Base-by-base conservation (phyloP, 2,888 invertebrate genomes). In the Apomyelois bistriatella region DNA sequence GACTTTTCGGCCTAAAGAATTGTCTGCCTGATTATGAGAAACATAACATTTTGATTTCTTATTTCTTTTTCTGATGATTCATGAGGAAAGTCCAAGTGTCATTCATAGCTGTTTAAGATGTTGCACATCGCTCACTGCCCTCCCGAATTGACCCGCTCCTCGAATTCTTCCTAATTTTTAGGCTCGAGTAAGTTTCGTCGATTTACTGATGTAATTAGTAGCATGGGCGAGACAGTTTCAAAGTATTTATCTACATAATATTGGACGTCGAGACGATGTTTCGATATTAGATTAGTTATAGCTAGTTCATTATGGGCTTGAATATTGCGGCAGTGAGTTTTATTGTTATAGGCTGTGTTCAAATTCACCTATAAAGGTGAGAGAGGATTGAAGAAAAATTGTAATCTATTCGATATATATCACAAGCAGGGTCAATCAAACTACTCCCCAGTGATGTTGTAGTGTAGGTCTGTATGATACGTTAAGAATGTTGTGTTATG, bases 321-420 rank as follows among this genome's bases (percentile, higher is more conserved):
- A 74, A 72, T 66, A 74, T 70, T 70, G 73, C 63, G 81, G 82
- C 85, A 83, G 82, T 84, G 85, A 79, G 82, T 75, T 76, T 79
- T 76, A 70, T 80, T 78, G 72, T 65, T 74, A 83, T 84, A 82
- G 87, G 87, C 86, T 87, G 86, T 86, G 85, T 88, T 46, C 46
- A 79, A 76, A 79, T 77, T 81, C 76, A 77, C 76, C 76, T 74
- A 72, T 81, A 12, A 75, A 70, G 74, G 74, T 76, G 76, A 72
- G 71, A 76, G 77, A 66, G 65, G 69, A 74, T 70, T 66, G n/a
- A 61, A 61, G 72, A 72, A 73, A 74, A 68, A 75, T 76, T 82
- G 72, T 79, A 80, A 74, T 74, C 70, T 76, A 74, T 72, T 74
- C 63, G 61, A 62, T 66, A 62, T 66, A 54, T 58, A 57, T 65